These are phyloP conservation scores for Aphidius ervi DNA, from an alignment of 1,140 invertebrate genomes.

Conservation along the genomic window DNA sequence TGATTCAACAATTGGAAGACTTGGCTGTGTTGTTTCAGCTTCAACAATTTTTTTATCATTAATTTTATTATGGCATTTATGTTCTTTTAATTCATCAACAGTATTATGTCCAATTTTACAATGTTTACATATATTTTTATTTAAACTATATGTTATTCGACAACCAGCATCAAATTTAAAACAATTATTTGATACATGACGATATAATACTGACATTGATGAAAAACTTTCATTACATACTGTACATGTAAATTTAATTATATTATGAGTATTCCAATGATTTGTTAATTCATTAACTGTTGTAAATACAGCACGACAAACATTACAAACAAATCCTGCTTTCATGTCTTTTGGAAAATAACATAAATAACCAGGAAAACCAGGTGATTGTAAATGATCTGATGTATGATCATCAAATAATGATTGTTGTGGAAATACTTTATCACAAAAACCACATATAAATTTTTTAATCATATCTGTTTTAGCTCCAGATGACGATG, in stretches of 20 bases:
- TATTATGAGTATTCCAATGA: slow-evolving; percentile 35
- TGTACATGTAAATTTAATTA: slow-evolving; percentile 26
- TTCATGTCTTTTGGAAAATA: neutral
- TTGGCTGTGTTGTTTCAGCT: too few relatives aligned
- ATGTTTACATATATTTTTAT: slow-evolving; percentile 2
- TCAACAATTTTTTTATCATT: too few relatives aligned
- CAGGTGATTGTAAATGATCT: slow-evolving; percentile 11
- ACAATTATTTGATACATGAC: slow-evolving; percentile 15
- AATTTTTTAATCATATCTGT: neutral
- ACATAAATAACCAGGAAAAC: slow-evolving; percentile 9
- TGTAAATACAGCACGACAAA: slow-evolving; percentile 26
- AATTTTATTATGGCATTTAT: slow-evolving; percentile 7
- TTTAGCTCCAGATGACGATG: too few relatives aligned
- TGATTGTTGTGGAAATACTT: slow-evolving; percentile 21
- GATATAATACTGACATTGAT: slow-evolving; percentile 21
- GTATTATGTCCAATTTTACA: neutral
- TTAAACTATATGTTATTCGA: neutral
- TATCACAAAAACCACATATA: slow-evolving; percentile 30
- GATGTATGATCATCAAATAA: slow-evolving; percentile 30
- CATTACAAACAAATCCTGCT: slow-evolving; percentile 29
- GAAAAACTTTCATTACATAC: slow-evolving; percentile 10
- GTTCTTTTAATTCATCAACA: neutral
- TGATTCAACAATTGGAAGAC: too few relatives aligned
- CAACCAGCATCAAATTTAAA: slow-evolving; percentile 1
- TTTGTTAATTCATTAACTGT: slow-evolving; percentile 25